Evolutionary conservation across 2,797 vertebrate species (phyloP).

Genomic region (Mastacembelus armatus): DNA sequence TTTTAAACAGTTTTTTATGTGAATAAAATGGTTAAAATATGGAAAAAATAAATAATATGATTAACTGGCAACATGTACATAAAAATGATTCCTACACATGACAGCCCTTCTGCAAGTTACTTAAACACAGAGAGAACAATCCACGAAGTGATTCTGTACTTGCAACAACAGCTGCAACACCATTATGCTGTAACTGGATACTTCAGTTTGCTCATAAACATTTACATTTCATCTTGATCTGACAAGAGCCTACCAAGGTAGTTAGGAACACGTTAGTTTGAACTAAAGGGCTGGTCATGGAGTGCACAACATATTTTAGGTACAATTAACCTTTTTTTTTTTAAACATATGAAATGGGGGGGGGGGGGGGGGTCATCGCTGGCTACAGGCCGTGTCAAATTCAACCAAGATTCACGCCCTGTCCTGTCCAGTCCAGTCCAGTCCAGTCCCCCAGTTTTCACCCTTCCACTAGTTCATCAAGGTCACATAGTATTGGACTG

Average conservation of each 20-base stretch:
- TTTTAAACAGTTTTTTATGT: conserved; percentile 30
- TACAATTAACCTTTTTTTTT: conserved; percentile 23
- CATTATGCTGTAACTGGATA: conserved; percentile 22
- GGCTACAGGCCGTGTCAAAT: neutral
- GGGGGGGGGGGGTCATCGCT: conserved; percentile 11
- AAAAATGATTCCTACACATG: conserved; percentile 47
- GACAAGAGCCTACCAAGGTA: conserved; percentile 27
- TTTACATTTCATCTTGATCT: conserved; percentile 18
- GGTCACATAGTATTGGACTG: conserved; percentile 33
- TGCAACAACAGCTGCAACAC: conserved; percentile 32
- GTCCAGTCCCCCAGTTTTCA: too few species aligned
- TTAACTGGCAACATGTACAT: conserved; percentile 68
- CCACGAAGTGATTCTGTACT: neutral
- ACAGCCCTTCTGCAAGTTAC: conserved; percentile 10
- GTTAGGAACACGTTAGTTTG: conserved; percentile 18
- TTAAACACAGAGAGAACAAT: conserved; percentile 22
- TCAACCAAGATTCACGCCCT: neutral
- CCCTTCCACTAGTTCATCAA: neutral
- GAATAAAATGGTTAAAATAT: conserved; percentile 49
- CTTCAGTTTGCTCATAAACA: conserved; percentile 18
- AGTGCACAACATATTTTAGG: conserved; percentile 30
- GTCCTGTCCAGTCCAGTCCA: too few species aligned
- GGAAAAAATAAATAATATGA: conserved; percentile 73
- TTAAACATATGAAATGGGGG: conserved; percentile 3
- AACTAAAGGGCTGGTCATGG: conserved; percentile 23